phyloP scores from a whole-genome alignment of 2,888 invertebrate species.

The Allolobophora icterica region DNA sequence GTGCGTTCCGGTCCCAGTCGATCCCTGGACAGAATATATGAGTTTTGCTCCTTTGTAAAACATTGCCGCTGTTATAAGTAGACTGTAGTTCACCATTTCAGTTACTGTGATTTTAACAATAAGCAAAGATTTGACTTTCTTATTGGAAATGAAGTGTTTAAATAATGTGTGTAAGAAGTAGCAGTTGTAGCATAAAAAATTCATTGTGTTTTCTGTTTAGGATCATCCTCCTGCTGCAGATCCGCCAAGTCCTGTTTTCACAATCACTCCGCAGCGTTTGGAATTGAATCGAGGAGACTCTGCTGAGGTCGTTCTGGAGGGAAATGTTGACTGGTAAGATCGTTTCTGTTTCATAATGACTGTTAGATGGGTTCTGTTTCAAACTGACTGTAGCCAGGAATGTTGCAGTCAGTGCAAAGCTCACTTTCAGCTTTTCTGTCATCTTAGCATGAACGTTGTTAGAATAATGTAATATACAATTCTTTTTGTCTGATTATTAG shows the following conservation, averaged over 20 bases:
- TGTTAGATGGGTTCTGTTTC: slow-evolving; percentile 31
- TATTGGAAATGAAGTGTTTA: too few relatives aligned
- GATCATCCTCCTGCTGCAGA: slow-evolving; percentile 43
- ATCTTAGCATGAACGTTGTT: neutral
- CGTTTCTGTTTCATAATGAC: neutral
- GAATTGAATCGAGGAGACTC: slow-evolving; percentile 63
- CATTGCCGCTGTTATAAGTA: neutral
- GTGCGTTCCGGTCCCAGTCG: too few relatives aligned
- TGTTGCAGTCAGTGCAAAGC: neutral
- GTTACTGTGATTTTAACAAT: too few relatives aligned
- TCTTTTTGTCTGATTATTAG: too few relatives aligned
- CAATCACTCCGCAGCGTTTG: slow-evolving; percentile 61
- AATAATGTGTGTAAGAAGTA: neutral
- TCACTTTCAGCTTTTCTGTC: neutral
- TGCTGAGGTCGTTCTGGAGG: slow-evolving; percentile 59
- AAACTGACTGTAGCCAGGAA: neutral
- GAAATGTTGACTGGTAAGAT: slow-evolving; percentile 59
- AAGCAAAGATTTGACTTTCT: too few relatives aligned
- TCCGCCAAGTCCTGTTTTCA: slow-evolving; percentile 58
- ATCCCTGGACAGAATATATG: too few relatives aligned
- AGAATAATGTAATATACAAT: neutral
- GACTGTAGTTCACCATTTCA: too few relatives aligned
- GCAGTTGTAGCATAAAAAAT: neutral
- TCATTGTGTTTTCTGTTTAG: slow-evolving; percentile 35
- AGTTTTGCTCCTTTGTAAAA: neutral